Evolutionary conservation across 2,113 vertebrate genomes (phyloP).

Genomic region (Anhinga rufa): DNA sequence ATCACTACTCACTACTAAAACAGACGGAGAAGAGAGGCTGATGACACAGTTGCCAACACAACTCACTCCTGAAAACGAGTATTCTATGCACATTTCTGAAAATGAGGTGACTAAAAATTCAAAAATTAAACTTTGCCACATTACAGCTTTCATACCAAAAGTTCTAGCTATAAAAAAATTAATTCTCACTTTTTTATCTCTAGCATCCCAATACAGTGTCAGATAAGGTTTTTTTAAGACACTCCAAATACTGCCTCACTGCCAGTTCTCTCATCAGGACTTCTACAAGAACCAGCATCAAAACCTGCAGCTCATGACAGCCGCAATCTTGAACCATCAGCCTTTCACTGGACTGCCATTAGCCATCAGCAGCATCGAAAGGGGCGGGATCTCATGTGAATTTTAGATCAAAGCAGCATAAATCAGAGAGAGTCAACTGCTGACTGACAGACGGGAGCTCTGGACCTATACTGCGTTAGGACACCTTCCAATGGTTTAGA

Average conservation of each 20-base stretch:
- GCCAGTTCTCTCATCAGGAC: background rate
- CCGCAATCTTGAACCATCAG: background rate
- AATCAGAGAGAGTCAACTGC: background rate
- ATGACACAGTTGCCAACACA: background rate
- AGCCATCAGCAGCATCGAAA: background rate
- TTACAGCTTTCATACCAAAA: background rate
- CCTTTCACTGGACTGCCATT: background rate
- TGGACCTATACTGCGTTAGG: background rate
- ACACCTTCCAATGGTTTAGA: background rate
- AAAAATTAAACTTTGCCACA: rapidly evolving
- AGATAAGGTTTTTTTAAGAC: background rate
- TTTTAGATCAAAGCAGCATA: background rate
- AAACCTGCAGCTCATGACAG: background rate
- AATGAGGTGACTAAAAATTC: background rate
- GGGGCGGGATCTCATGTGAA: background rate
- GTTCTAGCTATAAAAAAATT: background rate
- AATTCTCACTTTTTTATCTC: background rate
- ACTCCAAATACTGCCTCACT: background rate
- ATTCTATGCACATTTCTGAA: background rate
- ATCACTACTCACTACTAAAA: background rate
- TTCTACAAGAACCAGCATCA: background rate
- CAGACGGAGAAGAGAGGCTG: background rate
- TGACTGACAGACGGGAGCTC: background rate
- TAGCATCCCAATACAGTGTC: rapidly evolving
- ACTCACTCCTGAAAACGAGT: background rate